phyloP scores from a whole-genome alignment of 2,797 vertebrate species.

The Danio kyathit region DNA sequence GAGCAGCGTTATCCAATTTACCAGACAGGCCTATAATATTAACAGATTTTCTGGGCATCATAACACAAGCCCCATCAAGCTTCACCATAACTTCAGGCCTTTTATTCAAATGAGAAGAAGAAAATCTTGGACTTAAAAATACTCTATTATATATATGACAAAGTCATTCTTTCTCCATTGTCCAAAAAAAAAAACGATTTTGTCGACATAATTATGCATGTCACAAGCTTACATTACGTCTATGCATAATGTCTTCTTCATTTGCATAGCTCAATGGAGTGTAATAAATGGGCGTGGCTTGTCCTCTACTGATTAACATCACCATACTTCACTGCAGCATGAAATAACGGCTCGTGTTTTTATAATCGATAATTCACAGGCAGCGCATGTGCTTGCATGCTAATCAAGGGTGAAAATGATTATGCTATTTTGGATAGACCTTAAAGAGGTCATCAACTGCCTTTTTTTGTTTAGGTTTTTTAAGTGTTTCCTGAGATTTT shows the following conservation, averaged over 20 bases:
- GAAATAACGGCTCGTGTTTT: slow-evolving; percentile 21
- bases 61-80: slow-evolving; percentile 20
- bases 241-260: slow-evolving; percentile 31
- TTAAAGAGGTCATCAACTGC: too few relatives aligned
- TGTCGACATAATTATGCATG: slow-evolving; percentile 9
- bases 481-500: too few relatives aligned
- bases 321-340: slow-evolving; percentile 13
- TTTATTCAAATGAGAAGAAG: slow-evolving; percentile 35
- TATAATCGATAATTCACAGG: slow-evolving; percentile 16
- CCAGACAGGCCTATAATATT: slow-evolving; percentile 11
- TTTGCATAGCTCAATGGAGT: slow-evolving; percentile 36
- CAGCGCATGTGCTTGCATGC: slow-evolving; percentile 5
- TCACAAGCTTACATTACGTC: slow-evolving; percentile 12
- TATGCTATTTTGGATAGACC: slow-evolving; percentile 2
- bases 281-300: slow-evolving; percentile 19
- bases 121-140: slow-evolving; percentile 22
- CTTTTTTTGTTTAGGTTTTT: too few relatives aligned
- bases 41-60: slow-evolving; percentile 11
- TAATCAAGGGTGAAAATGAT: slow-evolving; percentile 12
- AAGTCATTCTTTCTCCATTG: slow-evolving; percentile 40
- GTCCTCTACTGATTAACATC: slow-evolving; percentile 28
- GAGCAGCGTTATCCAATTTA: slow-evolving; percentile 10
- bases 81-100: slow-evolving; percentile 25
- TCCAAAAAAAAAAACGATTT: slow-evolving; percentile 28
- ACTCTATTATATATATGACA: slow-evolving; percentile 6